These are phyloP conservation scores for Chlorodrepanis virens DNA, from an alignment of 2,113 vertebrate species.

Conservation along the genomic window DNA sequence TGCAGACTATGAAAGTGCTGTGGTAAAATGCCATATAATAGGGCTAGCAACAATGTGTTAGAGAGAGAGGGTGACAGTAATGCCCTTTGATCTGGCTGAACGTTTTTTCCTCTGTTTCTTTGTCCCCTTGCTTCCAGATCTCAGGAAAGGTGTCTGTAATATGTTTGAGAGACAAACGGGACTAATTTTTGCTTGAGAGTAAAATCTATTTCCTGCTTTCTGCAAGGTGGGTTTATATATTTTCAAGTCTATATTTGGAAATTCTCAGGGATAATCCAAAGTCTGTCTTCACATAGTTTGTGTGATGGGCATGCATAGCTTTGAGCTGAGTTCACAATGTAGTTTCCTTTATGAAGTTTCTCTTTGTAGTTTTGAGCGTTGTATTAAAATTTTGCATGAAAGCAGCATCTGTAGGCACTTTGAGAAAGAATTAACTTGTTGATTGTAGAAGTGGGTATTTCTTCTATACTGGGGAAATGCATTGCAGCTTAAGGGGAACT, in stretches of 20 bases:
- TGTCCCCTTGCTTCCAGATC: not conserved
- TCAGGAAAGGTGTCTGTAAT: not conserved
- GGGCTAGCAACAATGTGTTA: not conserved
- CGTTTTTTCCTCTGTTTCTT: not conserved
- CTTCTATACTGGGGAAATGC: not conserved
- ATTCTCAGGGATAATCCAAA: not conserved
- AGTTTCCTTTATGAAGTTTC: not conserved
- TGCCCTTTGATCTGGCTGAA: not conserved
- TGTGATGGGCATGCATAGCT: not conserved
- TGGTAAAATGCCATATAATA: not conserved
- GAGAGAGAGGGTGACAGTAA: not conserved
- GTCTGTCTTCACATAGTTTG: not conserved
- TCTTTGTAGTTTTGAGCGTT: not conserved
- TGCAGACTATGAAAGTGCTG: not conserved
- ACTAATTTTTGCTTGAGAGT: not conserved
- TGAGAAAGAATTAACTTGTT: not conserved
- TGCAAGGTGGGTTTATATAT: not conserved
- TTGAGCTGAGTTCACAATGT: not conserved
- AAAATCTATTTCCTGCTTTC: not conserved
- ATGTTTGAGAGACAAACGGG: not conserved
- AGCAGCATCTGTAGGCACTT: constrained; percentile 3
- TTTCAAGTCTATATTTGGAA: not conserved
- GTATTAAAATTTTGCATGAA: not conserved
- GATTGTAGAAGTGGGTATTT: not conserved
- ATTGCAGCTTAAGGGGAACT: not conserved